Conservation (phyloP, 2,113 vertebrate genomes). For the Hypocryptadius cinnamomeus region DNA sequence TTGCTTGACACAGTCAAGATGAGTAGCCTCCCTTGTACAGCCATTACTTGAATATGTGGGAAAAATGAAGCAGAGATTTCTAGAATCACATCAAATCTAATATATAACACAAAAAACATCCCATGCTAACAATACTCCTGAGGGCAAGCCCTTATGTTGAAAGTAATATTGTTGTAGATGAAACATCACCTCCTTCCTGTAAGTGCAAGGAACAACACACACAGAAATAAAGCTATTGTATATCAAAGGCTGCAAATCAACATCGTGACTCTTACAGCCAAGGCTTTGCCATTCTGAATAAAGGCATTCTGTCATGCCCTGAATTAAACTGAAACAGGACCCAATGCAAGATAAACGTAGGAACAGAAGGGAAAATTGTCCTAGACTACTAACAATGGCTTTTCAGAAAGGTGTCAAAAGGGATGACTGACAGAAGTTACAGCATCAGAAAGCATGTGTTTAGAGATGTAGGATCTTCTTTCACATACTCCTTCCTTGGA, state of each 20-base stretch:
- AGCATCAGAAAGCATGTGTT: background rate
- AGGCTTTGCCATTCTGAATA: background rate
- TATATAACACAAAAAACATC: accelerated
- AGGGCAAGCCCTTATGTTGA: background rate
- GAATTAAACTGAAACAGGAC: background rate
- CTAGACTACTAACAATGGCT: background rate
- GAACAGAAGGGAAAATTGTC: background rate
- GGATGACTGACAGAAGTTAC: background rate
- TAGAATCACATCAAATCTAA: background rate
- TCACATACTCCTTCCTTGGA: background rate
- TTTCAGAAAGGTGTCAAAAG: background rate
- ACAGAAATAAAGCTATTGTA: background rate
- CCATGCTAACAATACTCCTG: background rate
- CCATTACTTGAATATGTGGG: background rate
- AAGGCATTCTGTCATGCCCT: background rate
- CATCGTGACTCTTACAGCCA: background rate
- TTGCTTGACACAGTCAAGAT: background rate
- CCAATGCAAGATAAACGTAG: background rate
- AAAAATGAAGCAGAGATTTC: background rate
- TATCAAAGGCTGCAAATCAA: background rate
- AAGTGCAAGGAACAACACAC: background rate
- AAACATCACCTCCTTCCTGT: background rate
- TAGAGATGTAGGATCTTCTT: background rate
- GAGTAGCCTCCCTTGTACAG: background rate
- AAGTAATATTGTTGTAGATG: background rate